Conservation (phyloP, 2,113 vertebrate genomes). For the Isichthys henryi region DNA sequence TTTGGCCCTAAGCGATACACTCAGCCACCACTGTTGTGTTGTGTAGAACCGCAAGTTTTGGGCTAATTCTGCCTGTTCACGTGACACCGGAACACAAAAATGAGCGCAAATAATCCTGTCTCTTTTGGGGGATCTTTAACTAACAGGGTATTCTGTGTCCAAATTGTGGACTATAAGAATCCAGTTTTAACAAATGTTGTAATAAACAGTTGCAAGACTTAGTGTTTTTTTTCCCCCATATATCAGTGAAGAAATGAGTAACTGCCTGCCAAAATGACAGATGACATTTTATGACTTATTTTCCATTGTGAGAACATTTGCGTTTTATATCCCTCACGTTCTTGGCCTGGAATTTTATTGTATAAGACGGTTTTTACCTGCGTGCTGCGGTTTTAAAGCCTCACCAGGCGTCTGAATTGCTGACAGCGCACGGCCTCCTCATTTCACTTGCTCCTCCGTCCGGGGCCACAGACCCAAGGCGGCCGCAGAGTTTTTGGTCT, state of each 20-base stretch:
- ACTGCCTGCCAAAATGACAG: neutral
- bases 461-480: neutral
- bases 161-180: neutral
- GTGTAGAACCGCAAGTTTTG: neutral
- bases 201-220: neutral
- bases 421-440: neutral
- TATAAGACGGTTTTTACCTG: neutral
- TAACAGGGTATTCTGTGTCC: neutral
- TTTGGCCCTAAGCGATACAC: conserved; percentile 18
- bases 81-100: neutral
- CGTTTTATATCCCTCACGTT: neutral
- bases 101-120: neutral
- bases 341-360: neutral
- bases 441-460: too few relatives aligned
- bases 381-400: neutral
- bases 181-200: neutral
- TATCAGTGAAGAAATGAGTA: neutral
- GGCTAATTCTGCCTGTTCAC: neutral
- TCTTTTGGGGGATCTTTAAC: neutral
- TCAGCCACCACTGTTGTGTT: conserved; percentile 4
- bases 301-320: neutral
- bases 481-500: neutral
- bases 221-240: too few relatives aligned
- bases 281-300: neutral
- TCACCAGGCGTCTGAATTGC: neutral